Evolutionary conservation across 2,888 invertebrate species (phyloP), one percentile per base, ranked within the genome.

Genomic region (Sepioteuthis lessoniana): DNA sequence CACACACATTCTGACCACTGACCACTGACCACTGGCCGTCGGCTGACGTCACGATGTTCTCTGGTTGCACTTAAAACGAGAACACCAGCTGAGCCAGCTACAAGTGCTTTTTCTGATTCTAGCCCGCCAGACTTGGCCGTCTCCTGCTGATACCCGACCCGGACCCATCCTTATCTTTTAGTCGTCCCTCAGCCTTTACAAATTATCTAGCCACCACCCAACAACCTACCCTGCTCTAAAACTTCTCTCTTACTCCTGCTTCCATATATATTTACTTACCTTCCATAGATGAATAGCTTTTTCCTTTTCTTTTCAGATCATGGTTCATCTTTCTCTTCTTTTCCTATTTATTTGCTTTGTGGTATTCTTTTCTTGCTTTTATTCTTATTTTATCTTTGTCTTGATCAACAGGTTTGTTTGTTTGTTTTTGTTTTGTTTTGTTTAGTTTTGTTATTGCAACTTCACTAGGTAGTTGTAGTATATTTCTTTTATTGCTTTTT

Each of bases 31-130:
- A 76, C 13, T 76, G 76, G 76, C 76, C 76, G 76, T 76, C 35
- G 76, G 76, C 76, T 76, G 76, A 76, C 76, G 55, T 55, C 55
- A 55, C 25, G 55, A 55, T 25, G 76, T 76, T 76, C 35, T 76
- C 76, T 76, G 76, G n/a, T 76, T 76, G 76, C 76, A 76, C 76
- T 76, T 76, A 76, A 76, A 76, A 76, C 35, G n/a, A n/a, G n/a
- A 35, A 76, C 76, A 76, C 76, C 76, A 76, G 76, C 76, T 76
- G 76, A 76, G 76, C 76, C 76, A 76, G 76, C 76, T n/a, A 76
- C 76, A 76, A 76, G 76, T 76, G 76, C 76, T 76, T 76, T 76
- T 76, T 76, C 76, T 16, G 16, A 76, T 76, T 76, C n/a, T 13
- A 16, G 76, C 76, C 76, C 76, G 76, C 76, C 76, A 76, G 76